These are phyloP conservation scores for Hypselothyrea guttata DNA, from an alignment of 2,888 invertebrate genomes.

Conservation along the genomic window DNA sequence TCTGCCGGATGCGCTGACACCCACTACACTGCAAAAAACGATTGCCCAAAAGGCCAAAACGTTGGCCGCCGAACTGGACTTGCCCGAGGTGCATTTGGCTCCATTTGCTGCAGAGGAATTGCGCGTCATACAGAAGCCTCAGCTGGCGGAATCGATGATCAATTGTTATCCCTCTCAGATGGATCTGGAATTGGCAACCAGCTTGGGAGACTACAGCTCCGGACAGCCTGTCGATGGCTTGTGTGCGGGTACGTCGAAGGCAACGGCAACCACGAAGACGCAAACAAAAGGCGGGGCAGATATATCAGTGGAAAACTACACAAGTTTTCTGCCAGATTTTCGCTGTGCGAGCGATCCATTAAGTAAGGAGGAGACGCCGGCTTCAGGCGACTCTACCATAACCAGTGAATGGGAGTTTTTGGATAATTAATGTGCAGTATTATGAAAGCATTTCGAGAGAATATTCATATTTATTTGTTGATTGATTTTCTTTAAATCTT, in stretches of 20 bases:
- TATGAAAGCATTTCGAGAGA: conserved; percentile 20
- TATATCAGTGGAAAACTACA: conserved; percentile 47
- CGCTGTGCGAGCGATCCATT: conserved; percentile 65
- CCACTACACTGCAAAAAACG: conserved; percentile 87
- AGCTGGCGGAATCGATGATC: conserved; percentile 37
- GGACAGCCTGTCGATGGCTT: conserved; percentile 76
- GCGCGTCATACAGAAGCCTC: conserved; percentile 25
- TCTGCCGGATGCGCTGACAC: conserved; percentile 85
- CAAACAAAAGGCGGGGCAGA: conserved; percentile 39
- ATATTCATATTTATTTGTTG: conserved; percentile 10
- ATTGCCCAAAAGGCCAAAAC: conserved; percentile 90
- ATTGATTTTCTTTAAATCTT: neutral
- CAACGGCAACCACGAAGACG: conserved; percentile 21
- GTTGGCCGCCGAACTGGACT: conserved; percentile 71
- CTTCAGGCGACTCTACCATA: conserved; percentile 66
- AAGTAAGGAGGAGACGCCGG: conserved; percentile 36
- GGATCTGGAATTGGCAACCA: conserved; percentile 45
- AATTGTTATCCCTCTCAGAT: conserved; percentile 56
- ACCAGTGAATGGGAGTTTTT: conserved; percentile 82
- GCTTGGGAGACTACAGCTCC: conserved; percentile 45
- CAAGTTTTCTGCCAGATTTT: conserved; percentile 76
- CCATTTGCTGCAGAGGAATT: conserved; percentile 69
- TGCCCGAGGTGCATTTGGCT: conserved; percentile 73
- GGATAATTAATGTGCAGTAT: conserved; percentile 71
- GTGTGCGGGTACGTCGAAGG: conserved; percentile 39